Base-by-base conservation (phyloP, 2,797 vertebrate genomes). In the Microctenopoma lineatum region DNA sequence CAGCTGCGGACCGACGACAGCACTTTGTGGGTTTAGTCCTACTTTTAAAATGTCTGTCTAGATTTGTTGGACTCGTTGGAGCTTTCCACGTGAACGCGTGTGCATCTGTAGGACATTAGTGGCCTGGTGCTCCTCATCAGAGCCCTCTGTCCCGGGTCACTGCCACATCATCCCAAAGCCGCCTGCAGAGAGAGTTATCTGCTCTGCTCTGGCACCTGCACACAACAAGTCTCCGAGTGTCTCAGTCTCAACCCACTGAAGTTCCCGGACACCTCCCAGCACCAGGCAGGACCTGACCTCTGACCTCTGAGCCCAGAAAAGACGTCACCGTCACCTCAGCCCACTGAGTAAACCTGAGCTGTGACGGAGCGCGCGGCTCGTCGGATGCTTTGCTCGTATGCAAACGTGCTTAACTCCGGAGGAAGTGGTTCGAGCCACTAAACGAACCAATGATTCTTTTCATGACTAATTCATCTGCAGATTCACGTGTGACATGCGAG, bases 161-260 rank as follows among this genome's bases (percentile, higher is more conserved):
- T 0, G 63, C 59, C 1, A 16, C 38, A 39, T 82, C 79, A 84
- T 83, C 77, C 84, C 60, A 4, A 58, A 0, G 70, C 72, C 64
- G 0, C 76, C 79, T 80, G 77, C 72, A 66, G 60, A 60, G 62
- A 32, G 58, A 66, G 59, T 77, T 50, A 82, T 82, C 68, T 62
- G 39, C 48, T 71, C 41, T 4, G 9, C 66, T 45, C 58, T 16
- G 7, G 67, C 14, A 42, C 47, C 70, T 0, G 21, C 5, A 29
- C 26, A 51, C 14, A 21, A 36, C 1, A 52, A 18, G 13, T 15
- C 51, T 34, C 41, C 14, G 4, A 26, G 32, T 21, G 10, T 45
- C 59, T 4, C 54, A 2, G 32, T 3, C 14, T 42, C 26, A 42
- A n/a, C 39, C 63, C 52, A n/a, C 48, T 8, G 5, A 55, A 25